Percentiles rank a stretch among this genome's conserved stretches.
phyloP scores from a whole-genome alignment of 2,888 invertebrate species.

The Melanchra persicariae region DNA sequence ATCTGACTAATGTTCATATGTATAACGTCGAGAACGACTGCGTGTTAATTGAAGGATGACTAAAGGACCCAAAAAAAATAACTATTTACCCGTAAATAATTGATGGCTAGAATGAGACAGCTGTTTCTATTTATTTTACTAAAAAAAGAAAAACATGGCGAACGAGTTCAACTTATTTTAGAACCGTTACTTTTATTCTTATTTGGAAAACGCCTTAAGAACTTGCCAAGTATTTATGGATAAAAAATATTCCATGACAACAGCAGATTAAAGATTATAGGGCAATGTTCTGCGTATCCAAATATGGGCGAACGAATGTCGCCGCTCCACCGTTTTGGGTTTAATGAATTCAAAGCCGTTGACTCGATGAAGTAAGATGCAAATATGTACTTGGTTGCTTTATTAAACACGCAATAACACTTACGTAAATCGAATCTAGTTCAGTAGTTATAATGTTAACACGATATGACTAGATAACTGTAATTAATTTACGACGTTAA shows the following conservation, averaged over 20 bases:
- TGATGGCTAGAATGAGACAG: slow-evolving; percentile 28
- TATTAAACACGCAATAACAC: slow-evolving; percentile 63
- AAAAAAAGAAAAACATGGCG: slow-evolving; percentile 33
- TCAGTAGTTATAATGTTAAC: slow-evolving; percentile 61
- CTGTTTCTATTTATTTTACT: slow-evolving; percentile 35
- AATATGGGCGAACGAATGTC: slow-evolving; percentile 74
- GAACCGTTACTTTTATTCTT: slow-evolving; percentile 49
- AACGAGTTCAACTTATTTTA: slow-evolving; percentile 39
- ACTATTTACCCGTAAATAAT: slow-evolving; percentile 40
- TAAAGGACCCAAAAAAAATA: slow-evolving; percentile 15
- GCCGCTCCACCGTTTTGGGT: slow-evolving; percentile 71
- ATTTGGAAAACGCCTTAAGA: slow-evolving; percentile 51
- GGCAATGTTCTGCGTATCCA: slow-evolving; percentile 74
- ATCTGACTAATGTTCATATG: slow-evolving; percentile 10
- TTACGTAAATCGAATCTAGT: slow-evolving; percentile 66
- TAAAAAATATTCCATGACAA: slow-evolving; percentile 63
- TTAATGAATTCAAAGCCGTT: slow-evolving; percentile 74
- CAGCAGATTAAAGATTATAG: slow-evolving; percentile 75
- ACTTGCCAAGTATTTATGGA: slow-evolving; percentile 53
- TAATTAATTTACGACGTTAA: slow-evolving; percentile 34
- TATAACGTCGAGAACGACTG: slow-evolving; percentile 15
- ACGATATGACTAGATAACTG: slow-evolving; percentile 48
- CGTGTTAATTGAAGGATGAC: slow-evolving; percentile 39
- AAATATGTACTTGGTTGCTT: slow-evolving; percentile 61
- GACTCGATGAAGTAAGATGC: slow-evolving; percentile 67